These are phyloP conservation scores for Junonia oenone DNA, from an alignment of 2,888 invertebrate genomes.

Conservation along the genomic window DNA sequence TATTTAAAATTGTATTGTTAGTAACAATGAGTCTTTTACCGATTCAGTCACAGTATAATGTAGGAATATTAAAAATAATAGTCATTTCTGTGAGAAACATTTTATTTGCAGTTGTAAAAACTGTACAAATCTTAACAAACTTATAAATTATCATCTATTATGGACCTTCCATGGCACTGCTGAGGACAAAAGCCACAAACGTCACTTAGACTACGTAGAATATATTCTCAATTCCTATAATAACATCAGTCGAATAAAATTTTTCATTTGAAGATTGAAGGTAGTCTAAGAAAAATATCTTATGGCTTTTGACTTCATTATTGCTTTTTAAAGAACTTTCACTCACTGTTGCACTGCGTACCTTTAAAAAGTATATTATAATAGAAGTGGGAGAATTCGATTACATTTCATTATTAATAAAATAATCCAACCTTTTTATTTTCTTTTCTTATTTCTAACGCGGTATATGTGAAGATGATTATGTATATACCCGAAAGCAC, in stretches of 20 bases:
- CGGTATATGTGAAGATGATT: slow-evolving; percentile 54
- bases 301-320: slow-evolving; percentile 32
- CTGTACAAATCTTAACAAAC: slow-evolving; percentile 81
- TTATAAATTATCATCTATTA: slow-evolving; percentile 75
- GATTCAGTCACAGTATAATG: neutral
- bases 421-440: slow-evolving; percentile 35
- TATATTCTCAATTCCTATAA: slow-evolving; percentile 34
- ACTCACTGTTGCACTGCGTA: slow-evolving; percentile 21
- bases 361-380: slow-evolving; percentile 22
- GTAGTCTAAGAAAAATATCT: slow-evolving; percentile 21
- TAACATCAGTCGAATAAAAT: slow-evolving; percentile 50
- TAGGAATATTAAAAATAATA: slow-evolving; percentile 40
- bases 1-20: too few relatives aligned
- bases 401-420: slow-evolving; percentile 20
- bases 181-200: slow-evolving; percentile 39
- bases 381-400: slow-evolving; percentile 22
- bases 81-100: slow-evolving; percentile 64
- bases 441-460: slow-evolving; percentile 48
- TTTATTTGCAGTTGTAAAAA: slow-evolving; percentile 80
- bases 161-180: slow-evolving; percentile 79
- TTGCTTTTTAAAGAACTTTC: slow-evolving; percentile 29
- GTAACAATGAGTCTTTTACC: too few relatives aligned
- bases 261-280: slow-evolving; percentile 12
- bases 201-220: slow-evolving; percentile 33
- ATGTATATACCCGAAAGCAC: slow-evolving; percentile 64